Base-by-base conservation (phyloP, 2,113 vertebrate species). In the Rhea pennata region DNA sequence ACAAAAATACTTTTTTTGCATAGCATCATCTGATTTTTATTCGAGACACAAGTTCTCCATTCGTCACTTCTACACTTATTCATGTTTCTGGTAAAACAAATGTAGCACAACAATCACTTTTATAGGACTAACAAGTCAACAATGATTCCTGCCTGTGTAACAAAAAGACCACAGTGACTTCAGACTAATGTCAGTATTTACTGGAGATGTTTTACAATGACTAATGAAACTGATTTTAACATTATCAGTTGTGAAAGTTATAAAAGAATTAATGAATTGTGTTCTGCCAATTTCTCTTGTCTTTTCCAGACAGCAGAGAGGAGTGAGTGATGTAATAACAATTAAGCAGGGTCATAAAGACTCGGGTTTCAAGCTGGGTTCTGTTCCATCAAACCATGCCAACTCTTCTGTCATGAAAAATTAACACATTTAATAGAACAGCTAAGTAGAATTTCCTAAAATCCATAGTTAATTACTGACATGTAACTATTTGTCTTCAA, bases 161-260 rank as follows among this genome's bases (percentile, higher is more conserved):
- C 15, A 29, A 33, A 26, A 46, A 33, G 29, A 39, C 36, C 36
- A 46, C 20, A 86, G 62, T 65, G 61, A 75, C 79, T 92, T 92
- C 88, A 94, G 44, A 94, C 79, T 39, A 87, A 90, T 36, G 20
- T 84, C 90, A 89, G 62, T 88, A 71, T 91, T 92, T 91, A 83
- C 39, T 71, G 21, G 44, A 36, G 80, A 81, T 59, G 65, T 53
- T 95, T 95, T 85, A 93, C 61, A 91, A 82, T 87, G 78, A 95
- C 93, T 95, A 91, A 90, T 85, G 58, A 97, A 96, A 93, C 36
- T 75, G 94, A 94, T 96, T 96, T 97, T 93, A 97, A 94, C 80
- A 93, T 88, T 96, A 95, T 96, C 85, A 92, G 66, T 51, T 88
- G 82, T 70, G 90, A 91, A 94, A 96, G 80, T 89, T 94, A 91